Conservation (phyloP, 2,113 vertebrate genomes). For the Cyanoramphus novaezelandiae region DNA sequence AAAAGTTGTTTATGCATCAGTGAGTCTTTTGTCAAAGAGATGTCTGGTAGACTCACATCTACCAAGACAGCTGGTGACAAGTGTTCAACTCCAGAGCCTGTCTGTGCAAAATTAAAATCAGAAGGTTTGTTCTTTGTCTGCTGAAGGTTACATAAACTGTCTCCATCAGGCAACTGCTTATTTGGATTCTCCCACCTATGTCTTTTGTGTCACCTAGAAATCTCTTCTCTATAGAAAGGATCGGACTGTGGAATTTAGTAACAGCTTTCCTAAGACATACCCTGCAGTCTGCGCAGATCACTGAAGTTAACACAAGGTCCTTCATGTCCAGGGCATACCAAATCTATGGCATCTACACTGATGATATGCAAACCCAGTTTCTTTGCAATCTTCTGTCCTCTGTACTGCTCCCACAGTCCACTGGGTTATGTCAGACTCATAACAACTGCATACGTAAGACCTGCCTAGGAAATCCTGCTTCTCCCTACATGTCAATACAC, state of each 20-base stretch:
- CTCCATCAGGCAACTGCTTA: not conserved
- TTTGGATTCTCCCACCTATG: not conserved
- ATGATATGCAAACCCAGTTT: not conserved
- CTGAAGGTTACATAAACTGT: not conserved
- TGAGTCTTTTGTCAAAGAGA: not conserved
- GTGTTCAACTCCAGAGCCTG: not conserved
- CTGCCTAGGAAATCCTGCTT: not conserved
- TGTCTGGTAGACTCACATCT: not conserved
- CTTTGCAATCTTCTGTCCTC: not conserved
- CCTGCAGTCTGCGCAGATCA: not conserved
- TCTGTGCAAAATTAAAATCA: not conserved
- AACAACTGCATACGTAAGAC: not conserved
- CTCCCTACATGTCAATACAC: not conserved
- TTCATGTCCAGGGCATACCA: not conserved
- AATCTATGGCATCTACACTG: not conserved
- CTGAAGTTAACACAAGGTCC: not conserved
- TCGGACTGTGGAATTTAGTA: not conserved
- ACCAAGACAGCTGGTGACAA: not conserved
- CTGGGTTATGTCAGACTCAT: accelerated
- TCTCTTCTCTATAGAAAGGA: not conserved
- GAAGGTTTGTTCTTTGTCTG: not conserved
- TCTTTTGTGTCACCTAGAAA: not conserved
- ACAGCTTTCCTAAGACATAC: not conserved
- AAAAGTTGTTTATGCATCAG: not conserved
- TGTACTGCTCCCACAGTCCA: not conserved